phyloP scores from a whole-genome alignment of 2,888 invertebrate species.

The Drosophila meridionalis region DNA sequence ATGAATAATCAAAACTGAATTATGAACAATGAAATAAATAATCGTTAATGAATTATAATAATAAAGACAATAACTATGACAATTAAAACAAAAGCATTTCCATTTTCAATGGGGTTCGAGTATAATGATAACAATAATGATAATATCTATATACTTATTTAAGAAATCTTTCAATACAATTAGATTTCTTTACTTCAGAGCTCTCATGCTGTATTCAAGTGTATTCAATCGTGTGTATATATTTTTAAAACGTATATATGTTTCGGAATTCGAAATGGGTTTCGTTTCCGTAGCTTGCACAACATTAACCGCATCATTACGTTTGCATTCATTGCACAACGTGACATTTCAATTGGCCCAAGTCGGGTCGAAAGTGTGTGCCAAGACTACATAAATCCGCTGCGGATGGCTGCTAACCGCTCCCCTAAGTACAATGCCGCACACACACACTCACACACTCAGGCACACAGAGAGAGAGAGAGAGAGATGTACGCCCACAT shows the following conservation, averaged over 20 bases:
- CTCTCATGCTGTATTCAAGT: neutral
- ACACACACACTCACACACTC: constrained; percentile 14
- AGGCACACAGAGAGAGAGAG: neutral
- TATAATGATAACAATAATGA: neutral
- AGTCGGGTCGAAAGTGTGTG: constrained; percentile 60
- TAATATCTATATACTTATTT: neutral
- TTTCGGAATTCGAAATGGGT: constrained; percentile 5
- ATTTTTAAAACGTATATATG: neutral
- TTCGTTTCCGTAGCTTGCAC: constrained; percentile 36
- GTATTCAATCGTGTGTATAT: neutral
- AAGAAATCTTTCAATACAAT: neutral
- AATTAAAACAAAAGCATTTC: neutral
- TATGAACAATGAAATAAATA: neutral
- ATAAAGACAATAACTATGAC: neutral
- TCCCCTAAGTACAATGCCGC: constrained; percentile 36
- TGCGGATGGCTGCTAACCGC: constrained; percentile 41
- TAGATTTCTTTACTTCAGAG: no score
- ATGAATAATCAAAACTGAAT: neutral
- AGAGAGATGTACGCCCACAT: neutral
- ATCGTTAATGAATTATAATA: neutral
- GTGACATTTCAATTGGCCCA: constrained; percentile 78
- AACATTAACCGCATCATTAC: constrained; percentile 75
- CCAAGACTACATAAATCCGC: constrained; percentile 71
- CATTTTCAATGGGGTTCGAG: no score
- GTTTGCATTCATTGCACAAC: constrained; percentile 76